Conservation (phyloP, 2,888 invertebrate genomes). For the Athripsodes cinereus region DNA sequence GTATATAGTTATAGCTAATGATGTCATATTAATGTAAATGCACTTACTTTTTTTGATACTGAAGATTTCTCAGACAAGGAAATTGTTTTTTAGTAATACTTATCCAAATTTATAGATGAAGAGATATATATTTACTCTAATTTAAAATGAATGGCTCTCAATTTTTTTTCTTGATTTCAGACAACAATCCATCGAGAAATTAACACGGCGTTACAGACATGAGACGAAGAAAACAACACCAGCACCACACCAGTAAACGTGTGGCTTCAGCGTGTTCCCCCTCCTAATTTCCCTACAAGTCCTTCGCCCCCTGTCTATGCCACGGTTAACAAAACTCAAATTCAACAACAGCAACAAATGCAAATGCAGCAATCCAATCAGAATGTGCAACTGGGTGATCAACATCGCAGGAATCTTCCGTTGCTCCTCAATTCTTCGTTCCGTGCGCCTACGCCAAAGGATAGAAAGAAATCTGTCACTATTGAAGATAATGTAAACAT, state of each 20-base stretch:
- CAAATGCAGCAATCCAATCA: conserved; percentile 22
- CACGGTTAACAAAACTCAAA: conserved; percentile 24
- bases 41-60: too few relatives aligned
- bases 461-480: conserved; percentile 26
- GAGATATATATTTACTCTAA: too few relatives aligned
- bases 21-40: too few relatives aligned
- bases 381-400: too few relatives aligned
- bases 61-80: too few relatives aligned
- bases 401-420: conserved; percentile 28
- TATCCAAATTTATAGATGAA: too few relatives aligned
- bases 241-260: conserved; percentile 13
- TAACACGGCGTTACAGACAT: conserved; percentile 72
- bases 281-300: conserved; percentile 3
- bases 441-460: conserved; percentile 23
- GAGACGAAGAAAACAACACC: conserved; percentile 37
- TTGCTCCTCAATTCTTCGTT: conserved; percentile 30
- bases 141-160: too few relatives aligned
- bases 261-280: background rate
- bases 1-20: too few relatives aligned
- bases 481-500: conserved; percentile 28
- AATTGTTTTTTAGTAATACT: too few relatives aligned
- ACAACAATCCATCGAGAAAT: conserved; percentile 77
- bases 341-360: background rate
- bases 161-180: conserved; percentile 31
- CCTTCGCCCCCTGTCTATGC: conserved; percentile 27